Conservation (phyloP, 2,888 invertebrate genomes). For the Latrodectus elegans region DNA sequence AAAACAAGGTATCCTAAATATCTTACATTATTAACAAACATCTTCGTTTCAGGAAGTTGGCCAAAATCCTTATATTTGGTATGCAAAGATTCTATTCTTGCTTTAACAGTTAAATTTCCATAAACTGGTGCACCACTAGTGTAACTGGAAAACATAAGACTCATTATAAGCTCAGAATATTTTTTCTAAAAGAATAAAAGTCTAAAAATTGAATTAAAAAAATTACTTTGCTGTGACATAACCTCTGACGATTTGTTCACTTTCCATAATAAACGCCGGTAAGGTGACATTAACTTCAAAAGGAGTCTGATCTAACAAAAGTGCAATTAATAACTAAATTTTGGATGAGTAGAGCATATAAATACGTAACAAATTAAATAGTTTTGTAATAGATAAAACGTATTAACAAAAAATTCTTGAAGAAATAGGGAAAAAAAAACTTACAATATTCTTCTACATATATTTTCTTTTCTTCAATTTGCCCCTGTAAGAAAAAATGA, state of each 20-base stretch:
- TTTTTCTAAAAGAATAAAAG: background rate
- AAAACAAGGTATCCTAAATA: too few relatives aligned
- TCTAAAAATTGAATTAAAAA: background rate
- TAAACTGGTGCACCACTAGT: slow-evolving; percentile 62
- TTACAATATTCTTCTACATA: slow-evolving; percentile 91
- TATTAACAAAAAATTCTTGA: background rate
- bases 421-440: slow-evolving; percentile 70
- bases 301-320: slow-evolving; percentile 83
- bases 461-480: slow-evolving; percentile 89
- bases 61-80: slow-evolving; percentile 28
- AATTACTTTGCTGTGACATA: slow-evolving; percentile 88
- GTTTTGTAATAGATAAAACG: background rate
- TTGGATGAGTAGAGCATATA: background rate
- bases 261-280: slow-evolving; percentile 93
- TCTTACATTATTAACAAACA: slow-evolving; percentile 47
- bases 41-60: slow-evolving; percentile 36
- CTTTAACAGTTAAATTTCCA: slow-evolving; percentile 59
- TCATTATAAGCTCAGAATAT: background rate
- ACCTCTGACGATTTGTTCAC: slow-evolving; percentile 87
- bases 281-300: slow-evolving; percentile 97
- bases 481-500: slow-evolving; percentile 79
- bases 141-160: slow-evolving; percentile 48
- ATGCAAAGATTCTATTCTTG: slow-evolving; percentile 45
- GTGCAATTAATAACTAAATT: background rate
- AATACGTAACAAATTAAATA: too few relatives aligned